Base-by-base conservation (phyloP, 2,113 vertebrate species). In the Menidia beryllina region DNA sequence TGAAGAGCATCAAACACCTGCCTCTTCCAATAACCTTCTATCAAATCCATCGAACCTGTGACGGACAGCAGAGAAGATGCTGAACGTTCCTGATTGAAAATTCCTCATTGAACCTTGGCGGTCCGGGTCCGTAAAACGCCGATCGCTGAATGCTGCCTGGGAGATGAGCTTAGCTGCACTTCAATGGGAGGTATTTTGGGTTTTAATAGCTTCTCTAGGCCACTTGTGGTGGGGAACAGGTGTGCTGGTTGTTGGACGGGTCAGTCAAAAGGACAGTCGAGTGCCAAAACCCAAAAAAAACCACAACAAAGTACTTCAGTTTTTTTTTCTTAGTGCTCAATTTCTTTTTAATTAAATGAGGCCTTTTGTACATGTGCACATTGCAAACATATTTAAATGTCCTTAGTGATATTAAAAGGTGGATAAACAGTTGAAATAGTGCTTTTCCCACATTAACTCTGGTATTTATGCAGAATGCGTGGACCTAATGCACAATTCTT, bases 191-290 rank as follows among this genome's bases (percentile, higher is more conserved):
- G 78, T 88, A 86, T 85, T 84, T 62, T 38, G 77, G 77, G 77
- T 87, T 86, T 84, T 79, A 84, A 82, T 82, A 69, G 84, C 80
- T 81, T 77, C 77, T 65, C 69, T 54, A 57, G n/a, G 12, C 20
- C 86, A 75, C 64, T 83, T 75, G 72, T 82, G 58, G n/a, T 5
- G 61, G 56, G 67, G 57, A 88, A 88, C 88, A 90, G 86, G 88
- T 90, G 82, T 25, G 56, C 54, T 51, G 78, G 49, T 73, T 61
- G 60, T 45, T 52, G 25, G 49, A 67, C 47, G 48, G 74, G 77
- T 76, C 69, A 51, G 30, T 48, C 27, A 36, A 77, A 75, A 80
- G 72, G 77, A 83, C 63, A 19, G 45, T 26, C 10, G n/a, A 78
- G 51, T 17, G 65, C 39, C 55, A 43, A 34, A 50, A 64, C 25